Evolutionary conservation across 2,888 invertebrate species (phyloP).

Genomic region (Apoda limacodes): DNA sequence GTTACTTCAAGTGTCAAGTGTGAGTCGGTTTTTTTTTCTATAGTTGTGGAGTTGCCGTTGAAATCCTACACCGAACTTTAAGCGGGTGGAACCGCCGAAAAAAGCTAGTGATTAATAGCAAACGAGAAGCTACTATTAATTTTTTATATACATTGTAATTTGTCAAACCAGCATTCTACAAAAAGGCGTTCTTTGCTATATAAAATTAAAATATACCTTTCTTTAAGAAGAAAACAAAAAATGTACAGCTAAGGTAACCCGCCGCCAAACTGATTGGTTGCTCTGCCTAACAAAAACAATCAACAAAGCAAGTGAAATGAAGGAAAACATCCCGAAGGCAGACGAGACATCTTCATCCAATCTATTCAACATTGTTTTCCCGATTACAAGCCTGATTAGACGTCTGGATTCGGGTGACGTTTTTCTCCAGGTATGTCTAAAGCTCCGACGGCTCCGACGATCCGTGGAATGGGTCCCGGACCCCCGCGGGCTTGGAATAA

Average conservation of each 20-base stretch:
- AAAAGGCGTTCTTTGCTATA: too few species aligned
- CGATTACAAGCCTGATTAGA: conserved; percentile 61
- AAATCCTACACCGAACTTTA: not conserved
- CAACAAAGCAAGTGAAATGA: conserved; percentile 10
- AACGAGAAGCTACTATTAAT: too few species aligned
- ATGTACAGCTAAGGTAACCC: conserved; percentile 18
- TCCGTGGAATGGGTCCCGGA: conserved; percentile 41
- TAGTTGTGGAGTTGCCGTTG: too few species aligned
- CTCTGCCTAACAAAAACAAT: not conserved
- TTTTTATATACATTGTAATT: too few species aligned
- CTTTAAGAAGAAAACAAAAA: conserved; percentile 15
- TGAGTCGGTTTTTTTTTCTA: too few species aligned
- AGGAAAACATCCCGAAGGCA: conserved; percentile 19
- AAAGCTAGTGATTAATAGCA: too few species aligned
- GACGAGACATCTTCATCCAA: conserved; percentile 17
- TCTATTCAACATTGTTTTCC: conserved; percentile 44
- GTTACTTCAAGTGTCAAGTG: too few species aligned
- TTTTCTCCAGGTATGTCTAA: conserved; percentile 26
- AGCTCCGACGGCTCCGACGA: conserved; percentile 43
- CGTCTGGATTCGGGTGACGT: conserved; percentile 17
- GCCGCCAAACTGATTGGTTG: conserved; percentile 8
- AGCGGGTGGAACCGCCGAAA: not conserved
- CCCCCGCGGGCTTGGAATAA: conserved; percentile 44
- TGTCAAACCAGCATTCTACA: too few species aligned
- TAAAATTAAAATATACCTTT: too few species aligned